Evolutionary conservation across 2,113 vertebrate species (phyloP).

Genomic region (Lophochroa leadbeateri): DNA sequence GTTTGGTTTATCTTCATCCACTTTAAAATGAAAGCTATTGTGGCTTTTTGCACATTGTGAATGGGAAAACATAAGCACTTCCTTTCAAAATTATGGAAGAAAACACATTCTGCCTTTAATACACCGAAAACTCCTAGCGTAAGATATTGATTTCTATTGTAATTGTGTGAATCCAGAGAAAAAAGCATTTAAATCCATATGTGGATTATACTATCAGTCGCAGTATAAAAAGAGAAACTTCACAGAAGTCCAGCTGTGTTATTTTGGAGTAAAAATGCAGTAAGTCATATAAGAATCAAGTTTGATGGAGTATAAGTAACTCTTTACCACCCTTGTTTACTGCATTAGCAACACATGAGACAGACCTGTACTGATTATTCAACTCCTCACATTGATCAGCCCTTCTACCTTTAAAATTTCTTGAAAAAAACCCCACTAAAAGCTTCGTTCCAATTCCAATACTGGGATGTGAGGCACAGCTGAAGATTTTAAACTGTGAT

Average conservation of each 20-base stretch:
- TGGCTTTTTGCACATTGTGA: background rate
- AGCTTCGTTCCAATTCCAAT: background rate
- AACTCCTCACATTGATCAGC: background rate
- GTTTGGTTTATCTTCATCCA: background rate
- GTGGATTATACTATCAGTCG: background rate
- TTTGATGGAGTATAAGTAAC: background rate
- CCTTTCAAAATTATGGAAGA: background rate
- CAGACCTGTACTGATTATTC: background rate
- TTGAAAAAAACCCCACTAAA: background rate
- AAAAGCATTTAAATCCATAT: background rate
- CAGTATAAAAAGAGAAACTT: background rate
- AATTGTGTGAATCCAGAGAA: background rate
- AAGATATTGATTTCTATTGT: background rate
- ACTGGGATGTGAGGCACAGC: background rate
- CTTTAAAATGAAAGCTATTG: background rate
- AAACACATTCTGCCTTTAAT: background rate
- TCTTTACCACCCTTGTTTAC: background rate
- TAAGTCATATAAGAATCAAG: background rate
- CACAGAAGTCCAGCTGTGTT: conserved; percentile 15
- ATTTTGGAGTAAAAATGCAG: background rate
- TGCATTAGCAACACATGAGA: background rate
- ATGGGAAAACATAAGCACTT: background rate
- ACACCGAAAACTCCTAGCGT: background rate
- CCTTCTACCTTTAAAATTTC: background rate
- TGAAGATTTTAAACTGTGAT: background rate